Conservation (phyloP, 1,140 invertebrate genomes). For the Propsilocerus akamusi region DNA sequence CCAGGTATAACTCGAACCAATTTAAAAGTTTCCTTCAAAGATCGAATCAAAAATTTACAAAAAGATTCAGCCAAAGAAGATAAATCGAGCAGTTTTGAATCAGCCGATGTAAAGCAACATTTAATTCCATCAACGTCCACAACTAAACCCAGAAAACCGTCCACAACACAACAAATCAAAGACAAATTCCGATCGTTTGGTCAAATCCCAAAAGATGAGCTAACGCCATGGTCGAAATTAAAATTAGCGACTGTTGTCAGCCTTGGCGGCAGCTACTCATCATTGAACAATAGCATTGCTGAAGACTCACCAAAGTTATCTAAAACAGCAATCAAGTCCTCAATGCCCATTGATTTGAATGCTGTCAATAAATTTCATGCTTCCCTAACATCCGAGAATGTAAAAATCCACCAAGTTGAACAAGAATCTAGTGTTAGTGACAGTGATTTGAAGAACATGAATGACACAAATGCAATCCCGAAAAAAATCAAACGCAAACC, state of each 20-base stretch:
- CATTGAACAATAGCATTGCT: constrained; percentile 10
- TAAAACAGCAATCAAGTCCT: background rate
- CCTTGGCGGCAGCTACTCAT: constrained; percentile 17
- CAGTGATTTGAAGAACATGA: constrained; percentile 3
- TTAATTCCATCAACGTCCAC: background rate
- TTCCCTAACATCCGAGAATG: background rate
- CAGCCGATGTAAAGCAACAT: constrained; percentile 4
- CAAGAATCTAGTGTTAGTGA: constrained; percentile 5
- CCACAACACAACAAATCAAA: background rate
- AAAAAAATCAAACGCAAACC: background rate
- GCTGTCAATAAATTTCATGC: background rate
- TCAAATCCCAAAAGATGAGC: background rate
- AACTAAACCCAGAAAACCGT: background rate
- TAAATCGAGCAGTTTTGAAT: background rate
- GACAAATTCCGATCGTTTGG: background rate
- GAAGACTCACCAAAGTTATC: constrained; percentile 8
- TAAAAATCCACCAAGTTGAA: background rate
- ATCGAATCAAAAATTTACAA: constrained; percentile 6
- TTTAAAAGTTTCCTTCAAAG: constrained; percentile 7
- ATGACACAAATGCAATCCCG: background rate
- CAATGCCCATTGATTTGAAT: background rate
- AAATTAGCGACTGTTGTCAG: constrained; percentile 22
- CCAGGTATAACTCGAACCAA: background rate
- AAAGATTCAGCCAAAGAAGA: background rate
- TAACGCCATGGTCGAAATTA: constrained; percentile 21